Evolutionary conservation across 2,888 invertebrate genomes (phyloP).

Genomic region (Allygus modestus): DNA sequence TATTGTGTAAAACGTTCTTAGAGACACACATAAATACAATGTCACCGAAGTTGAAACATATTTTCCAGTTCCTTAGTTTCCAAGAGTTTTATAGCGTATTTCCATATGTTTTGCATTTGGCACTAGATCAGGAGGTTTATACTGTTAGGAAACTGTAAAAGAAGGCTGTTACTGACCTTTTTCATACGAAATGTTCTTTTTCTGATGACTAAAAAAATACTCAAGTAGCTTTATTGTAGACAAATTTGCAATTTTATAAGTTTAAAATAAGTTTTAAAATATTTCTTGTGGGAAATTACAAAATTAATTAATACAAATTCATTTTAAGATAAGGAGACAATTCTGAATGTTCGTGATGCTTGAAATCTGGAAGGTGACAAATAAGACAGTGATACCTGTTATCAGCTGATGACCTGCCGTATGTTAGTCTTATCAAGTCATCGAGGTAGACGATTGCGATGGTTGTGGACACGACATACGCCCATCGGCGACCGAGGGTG

Average conservation of each 20-base stretch:
- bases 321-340: too few relatives aligned
- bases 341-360: too few relatives aligned
- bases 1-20: too few relatives aligned
- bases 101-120: slow-evolving; percentile 26
- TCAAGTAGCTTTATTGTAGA: too few relatives aligned
- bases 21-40: background rate
- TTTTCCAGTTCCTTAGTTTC: background rate
- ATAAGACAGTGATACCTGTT: slow-evolving; percentile 3
- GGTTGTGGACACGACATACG: background rate
- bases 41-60: background rate
- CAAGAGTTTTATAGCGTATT: background rate
- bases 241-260: too few relatives aligned
- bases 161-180: background rate
- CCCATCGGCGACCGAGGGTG: background rate
- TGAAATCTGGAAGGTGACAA: background rate
- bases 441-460: background rate
- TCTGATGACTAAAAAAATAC: too few relatives aligned
- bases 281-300: too few relatives aligned
- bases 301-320: too few relatives aligned
- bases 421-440: slow-evolving; percentile 5
- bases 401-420: slow-evolving; percentile 4
- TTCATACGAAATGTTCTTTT: too few relatives aligned
- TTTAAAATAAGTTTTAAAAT: too few relatives aligned
- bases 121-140: background rate
- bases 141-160: background rate